A percentile compares a stretch with the other conserved stretches of the same genome.
These are phyloP conservation scores for Drosophila prosaltans DNA, from an alignment of 1,140 invertebrate species.

Conservation along the genomic window DNA sequence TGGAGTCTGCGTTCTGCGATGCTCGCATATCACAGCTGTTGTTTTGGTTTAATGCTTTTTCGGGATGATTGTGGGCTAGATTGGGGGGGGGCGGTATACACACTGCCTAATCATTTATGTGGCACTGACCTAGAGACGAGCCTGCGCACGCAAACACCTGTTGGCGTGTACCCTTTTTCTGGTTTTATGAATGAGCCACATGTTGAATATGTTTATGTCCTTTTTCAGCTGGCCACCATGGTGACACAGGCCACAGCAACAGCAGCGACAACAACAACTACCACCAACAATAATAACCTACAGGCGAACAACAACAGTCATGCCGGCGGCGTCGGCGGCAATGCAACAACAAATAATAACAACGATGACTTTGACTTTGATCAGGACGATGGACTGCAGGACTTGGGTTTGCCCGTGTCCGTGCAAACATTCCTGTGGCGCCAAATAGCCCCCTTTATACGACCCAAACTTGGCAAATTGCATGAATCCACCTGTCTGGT, in stretches of 20 bases:
- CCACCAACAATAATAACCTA: conserved; percentile 67
- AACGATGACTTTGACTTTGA: conserved; percentile 83
- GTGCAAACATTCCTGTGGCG: conserved; percentile 99
- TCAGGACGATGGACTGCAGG: conserved; percentile 86
- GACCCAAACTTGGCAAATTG: conserved; percentile 96
- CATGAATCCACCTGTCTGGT: conserved; percentile 99
- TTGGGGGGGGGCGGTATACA: not conserved
- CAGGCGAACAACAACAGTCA: conserved; percentile 69
- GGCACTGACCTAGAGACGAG: conserved; percentile 76
- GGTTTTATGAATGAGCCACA: conserved; percentile 60
- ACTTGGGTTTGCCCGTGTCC: conserved; percentile 95
- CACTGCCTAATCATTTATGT: conserved; percentile 10
- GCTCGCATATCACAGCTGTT: conserved; percentile 61
- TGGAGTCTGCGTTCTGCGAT: conserved; percentile 82
- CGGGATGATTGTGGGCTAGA: not conserved
- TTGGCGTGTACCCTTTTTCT: conserved; percentile 34
- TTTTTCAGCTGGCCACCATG: conserved; percentile 68
- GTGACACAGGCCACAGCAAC: conserved; percentile 68
- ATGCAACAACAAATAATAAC: conserved; percentile 56
- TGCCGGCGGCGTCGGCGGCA: conserved; percentile 74
- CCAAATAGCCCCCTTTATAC: conserved; percentile 96
- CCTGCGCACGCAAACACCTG: conserved; percentile 76
- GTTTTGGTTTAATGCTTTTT: too few relatives aligned
- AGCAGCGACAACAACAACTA: conserved; percentile 44
- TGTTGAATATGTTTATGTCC: conserved; percentile 55